Base-by-base conservation (phyloP, 2,113 vertebrate species). In the Hucho hucho region DNA sequence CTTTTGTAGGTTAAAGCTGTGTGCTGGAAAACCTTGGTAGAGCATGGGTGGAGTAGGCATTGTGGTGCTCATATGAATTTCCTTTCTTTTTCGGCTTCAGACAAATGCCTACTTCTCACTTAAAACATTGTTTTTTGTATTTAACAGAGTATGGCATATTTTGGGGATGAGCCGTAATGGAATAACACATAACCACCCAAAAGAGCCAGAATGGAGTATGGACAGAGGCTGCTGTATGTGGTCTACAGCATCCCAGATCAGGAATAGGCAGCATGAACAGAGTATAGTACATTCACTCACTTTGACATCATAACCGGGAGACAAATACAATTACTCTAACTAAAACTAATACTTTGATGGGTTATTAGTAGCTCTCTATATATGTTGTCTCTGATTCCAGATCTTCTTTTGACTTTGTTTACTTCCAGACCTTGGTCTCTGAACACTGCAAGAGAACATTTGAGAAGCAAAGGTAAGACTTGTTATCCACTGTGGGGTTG, bases 401-500 rank as follows among this genome's bases (percentile, higher is more conserved):
- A 71, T 47, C 13, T 79, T 43, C 61, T 75, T 29, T 75, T 76
- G 71, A 83, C 70, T 86, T 76, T 87, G 69, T 83, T 68, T 81
- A 85, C 75, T 82, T 81, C 0, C 83, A 88, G 84, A 77, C 66
- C 72, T 75, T 78, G 82, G 77, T 75, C 81, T 75, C 61, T 64
- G n/a, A 69, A 73, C 79, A 70, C 79, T 68, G 77, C 73, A 58
- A 77, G 71, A 83, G 83, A 59, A 59, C 6, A 16, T 28, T 24
- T 64, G 63, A 64, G 24, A 28, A 64, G 69, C 64, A 64, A 85
- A 84, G 87, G 87, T 90, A 86, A 86, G 87, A 32, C 71, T 24
- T 84, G 58, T 64, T 84, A 64, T 32, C 75, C 69, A 73, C 73
- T 49, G 47, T 49, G 32, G 63, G 67, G 69, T 70, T 73, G 63